A percentile compares a stretch with the other conserved stretches of the same genome.
Conservation (phyloP, 1,140 invertebrate species). For the Bombus soroeensis region DNA sequence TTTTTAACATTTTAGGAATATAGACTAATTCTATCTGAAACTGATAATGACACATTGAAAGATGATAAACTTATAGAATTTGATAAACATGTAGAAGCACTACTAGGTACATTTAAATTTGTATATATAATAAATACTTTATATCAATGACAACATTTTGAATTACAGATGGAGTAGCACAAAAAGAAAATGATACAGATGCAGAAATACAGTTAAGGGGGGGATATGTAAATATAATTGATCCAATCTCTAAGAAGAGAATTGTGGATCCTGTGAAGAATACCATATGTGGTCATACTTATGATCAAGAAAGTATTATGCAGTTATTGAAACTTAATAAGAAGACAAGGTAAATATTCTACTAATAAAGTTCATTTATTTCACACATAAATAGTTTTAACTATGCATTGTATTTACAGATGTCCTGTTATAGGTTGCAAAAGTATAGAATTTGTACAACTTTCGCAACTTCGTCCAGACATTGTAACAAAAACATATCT, state of each 20-base stretch:
- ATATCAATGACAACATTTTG: background rate
- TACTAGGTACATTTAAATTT: constrained; percentile 59
- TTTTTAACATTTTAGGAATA: constrained; percentile 37
- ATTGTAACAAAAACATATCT: constrained; percentile 69
- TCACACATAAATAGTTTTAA: background rate
- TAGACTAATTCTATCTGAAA: constrained; percentile 24
- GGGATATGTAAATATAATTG: constrained; percentile 76
- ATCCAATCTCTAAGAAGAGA: constrained; percentile 83
- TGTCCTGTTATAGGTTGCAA: constrained; percentile 78
- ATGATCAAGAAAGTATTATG: constrained; percentile 81
- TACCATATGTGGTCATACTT: constrained; percentile 83
- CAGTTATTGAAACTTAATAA: constrained; percentile 77
- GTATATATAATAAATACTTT: background rate
- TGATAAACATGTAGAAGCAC: constrained; percentile 50
- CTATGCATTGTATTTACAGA: constrained; percentile 61
- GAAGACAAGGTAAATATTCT: constrained; percentile 75
- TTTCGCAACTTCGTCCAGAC: constrained; percentile 65
- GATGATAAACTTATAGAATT: constrained; percentile 57
- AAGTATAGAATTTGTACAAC: constrained; percentile 65
- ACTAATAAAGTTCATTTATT: background rate
- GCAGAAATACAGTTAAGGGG: constrained; percentile 70
- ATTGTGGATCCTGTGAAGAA: constrained; percentile 84
- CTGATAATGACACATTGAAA: constrained; percentile 46
- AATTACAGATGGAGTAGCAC: background rate
- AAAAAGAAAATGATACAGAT: constrained; percentile 41